Evolutionary conservation across 2,888 invertebrate genomes (phyloP).

Genomic region (Stenurella melanura): DNA sequence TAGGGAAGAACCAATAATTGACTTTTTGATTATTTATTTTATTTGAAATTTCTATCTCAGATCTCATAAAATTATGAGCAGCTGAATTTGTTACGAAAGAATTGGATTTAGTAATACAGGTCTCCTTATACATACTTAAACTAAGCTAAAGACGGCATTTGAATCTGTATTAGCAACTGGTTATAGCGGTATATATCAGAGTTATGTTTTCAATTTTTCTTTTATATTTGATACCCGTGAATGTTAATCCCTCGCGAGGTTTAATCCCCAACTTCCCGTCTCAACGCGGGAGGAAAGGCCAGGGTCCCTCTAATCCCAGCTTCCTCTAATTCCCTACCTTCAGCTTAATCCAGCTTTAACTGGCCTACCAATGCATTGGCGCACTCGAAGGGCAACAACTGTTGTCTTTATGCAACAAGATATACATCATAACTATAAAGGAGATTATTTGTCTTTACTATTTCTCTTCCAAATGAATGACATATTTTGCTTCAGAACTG

Average conservation of each 20-base stretch:
- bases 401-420: conserved; percentile 60
- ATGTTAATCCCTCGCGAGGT: conserved; percentile 71
- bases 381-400: conserved; percentile 38
- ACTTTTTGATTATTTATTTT: too few species aligned
- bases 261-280: conserved; percentile 73
- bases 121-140: conserved; percentile 7
- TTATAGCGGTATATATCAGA: conserved; percentile 48
- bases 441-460: background rate
- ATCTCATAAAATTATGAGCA: background rate
- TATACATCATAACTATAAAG: background rate
- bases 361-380: conserved; percentile 68
- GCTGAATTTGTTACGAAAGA: background rate
- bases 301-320: conserved; percentile 72
- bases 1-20: too few species aligned
- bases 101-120: background rate
- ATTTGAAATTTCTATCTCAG: background rate
- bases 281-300: conserved; percentile 69
- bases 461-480: too few species aligned
- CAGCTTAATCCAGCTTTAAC: conserved; percentile 74
- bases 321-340: conserved; percentile 74
- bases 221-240: conserved; percentile 71
- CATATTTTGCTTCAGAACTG: too few species aligned
- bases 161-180: conserved; percentile 6
- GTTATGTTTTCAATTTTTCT: conserved; percentile 67
- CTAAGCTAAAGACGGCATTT: background rate